Evolutionary conservation across 1,140 invertebrate genomes (phyloP), one percentile per base, ranked within the genome.

Genomic region (Armadillidium nasatum): DNA sequence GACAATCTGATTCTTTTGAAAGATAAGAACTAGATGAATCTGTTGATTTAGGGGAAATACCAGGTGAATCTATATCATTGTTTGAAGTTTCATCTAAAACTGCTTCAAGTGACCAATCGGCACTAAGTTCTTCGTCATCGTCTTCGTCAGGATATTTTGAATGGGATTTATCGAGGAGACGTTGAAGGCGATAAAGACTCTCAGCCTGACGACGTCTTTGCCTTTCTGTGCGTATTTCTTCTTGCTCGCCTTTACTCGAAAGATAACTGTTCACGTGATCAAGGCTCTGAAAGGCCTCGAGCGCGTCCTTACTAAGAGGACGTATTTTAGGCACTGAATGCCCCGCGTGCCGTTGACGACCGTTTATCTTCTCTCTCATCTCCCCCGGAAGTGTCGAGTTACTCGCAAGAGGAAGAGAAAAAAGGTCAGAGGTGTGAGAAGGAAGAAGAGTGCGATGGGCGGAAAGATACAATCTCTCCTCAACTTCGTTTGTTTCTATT

Each of bases 341-440:
- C 70, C 77, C 74, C 74, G 44, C 77, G 66, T 70, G 71, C 66
- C 74, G 50, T 60, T 60, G 11, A 60, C 50, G 50, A 60, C 50
- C 50, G 50, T 19, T 60, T 69, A 71, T 67, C 76, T 33, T 67
- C 22, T 76, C 74, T 22, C 75, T 75, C 46, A 68, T 75, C 76
- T 67, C 69, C 46, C 72, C 79, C 79, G 79, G 79, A 80, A 80
- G 79, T 78, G 79, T 80, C 79, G 77, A 69, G 75, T 80, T 80
- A 78, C 79, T 69, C 44, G 71, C 66, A 33, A 66, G 69, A 33
- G 19, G 75, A 68, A 76, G 19, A 7, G 50, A 60, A 60, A 76
- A 76, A 66, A 50, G 68, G 74, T 68, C 67, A 73, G 76, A 45
- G 72, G 44, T 72, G 22, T 22, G 70, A 71, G 74, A 44, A 45